Conservation (phyloP, 1,140 invertebrate species). For the Procambarus virginalis region DNA sequence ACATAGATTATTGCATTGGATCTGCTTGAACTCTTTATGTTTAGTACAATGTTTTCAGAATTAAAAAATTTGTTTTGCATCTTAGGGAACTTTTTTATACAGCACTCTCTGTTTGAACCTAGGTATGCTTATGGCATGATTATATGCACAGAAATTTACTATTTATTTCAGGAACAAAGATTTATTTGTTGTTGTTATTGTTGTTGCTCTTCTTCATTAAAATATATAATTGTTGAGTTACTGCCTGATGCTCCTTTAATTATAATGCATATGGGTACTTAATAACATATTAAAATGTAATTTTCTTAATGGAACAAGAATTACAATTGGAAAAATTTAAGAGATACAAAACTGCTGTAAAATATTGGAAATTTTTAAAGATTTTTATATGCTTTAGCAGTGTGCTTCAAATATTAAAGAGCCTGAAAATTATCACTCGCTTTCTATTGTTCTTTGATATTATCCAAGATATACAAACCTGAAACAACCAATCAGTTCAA, state of each 20-base stretch:
- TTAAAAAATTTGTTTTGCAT: neutral
- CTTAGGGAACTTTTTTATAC: neutral
- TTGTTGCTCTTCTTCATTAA: neutral
- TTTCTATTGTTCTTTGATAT: neutral
- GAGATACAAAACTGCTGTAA: conserved; percentile 49
- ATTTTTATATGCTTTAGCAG: conserved; percentile 35
- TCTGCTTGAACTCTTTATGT: conserved; percentile 1
- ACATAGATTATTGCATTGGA: conserved; percentile 18
- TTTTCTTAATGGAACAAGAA: neutral
- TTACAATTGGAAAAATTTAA: conserved; percentile 32
- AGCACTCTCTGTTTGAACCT: conserved; percentile 22
- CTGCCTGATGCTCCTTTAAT: conserved; percentile 18
- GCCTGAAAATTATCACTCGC: neutral
- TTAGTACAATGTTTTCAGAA: neutral
- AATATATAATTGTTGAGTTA: conserved; percentile 14
- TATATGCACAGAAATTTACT: neutral
- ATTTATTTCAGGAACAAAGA: neutral
- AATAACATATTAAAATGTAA: neutral
- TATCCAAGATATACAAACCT: neutral
- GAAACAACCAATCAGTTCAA: conserved; percentile 4
- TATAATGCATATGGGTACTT: conserved; percentile 29
- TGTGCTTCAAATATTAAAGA: neutral
- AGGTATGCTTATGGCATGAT: conserved; percentile 33
- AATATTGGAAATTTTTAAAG: conserved; percentile 1
- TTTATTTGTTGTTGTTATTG: neutral